phyloP scores from a whole-genome alignment of 2,113 vertebrate genomes.

The Thinocorus orbignyianus region DNA sequence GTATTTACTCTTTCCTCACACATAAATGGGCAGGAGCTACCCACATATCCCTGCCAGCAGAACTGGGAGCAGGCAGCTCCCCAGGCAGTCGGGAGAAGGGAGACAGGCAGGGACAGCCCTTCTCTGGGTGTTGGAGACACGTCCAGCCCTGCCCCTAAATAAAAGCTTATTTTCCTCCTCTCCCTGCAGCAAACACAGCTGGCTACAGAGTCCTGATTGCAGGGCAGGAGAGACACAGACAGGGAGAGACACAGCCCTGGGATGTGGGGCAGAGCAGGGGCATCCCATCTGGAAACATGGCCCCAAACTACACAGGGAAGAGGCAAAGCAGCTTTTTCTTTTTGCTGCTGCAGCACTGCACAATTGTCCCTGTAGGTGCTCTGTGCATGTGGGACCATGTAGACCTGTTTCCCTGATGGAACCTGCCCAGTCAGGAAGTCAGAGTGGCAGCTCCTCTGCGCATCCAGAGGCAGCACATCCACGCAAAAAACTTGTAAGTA shows the following conservation, averaged over 20 bases:
- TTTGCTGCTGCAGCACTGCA: background rate
- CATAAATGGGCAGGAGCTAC: conserved; percentile 36
- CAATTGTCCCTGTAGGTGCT: background rate
- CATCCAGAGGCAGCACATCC: background rate
- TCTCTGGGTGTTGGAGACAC: fast-evolving
- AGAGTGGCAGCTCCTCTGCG: background rate
- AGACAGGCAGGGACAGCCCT: background rate
- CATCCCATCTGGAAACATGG: fast-evolving
- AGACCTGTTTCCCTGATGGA: background rate
- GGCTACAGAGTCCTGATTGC: background rate
- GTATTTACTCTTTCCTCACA: conserved; percentile 34
- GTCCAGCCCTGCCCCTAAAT: background rate
- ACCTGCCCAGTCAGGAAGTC: background rate
- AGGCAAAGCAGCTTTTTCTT: background rate
- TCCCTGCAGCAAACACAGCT: background rate
- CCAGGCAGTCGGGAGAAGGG: background rate
- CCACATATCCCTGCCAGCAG: background rate
- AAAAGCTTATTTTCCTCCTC: background rate
- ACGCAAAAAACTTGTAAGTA: fast-evolving
- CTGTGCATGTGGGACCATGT: fast-evolving
- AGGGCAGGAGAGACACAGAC: background rate
- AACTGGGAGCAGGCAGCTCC: background rate
- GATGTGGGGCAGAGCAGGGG: background rate
- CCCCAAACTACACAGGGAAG: fast-evolving
- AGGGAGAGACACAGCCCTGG: background rate